These are phyloP conservation scores for Ceratosolen solmsi DNA, from an alignment of 1,140 invertebrate species.

Conservation along the genomic window DNA sequence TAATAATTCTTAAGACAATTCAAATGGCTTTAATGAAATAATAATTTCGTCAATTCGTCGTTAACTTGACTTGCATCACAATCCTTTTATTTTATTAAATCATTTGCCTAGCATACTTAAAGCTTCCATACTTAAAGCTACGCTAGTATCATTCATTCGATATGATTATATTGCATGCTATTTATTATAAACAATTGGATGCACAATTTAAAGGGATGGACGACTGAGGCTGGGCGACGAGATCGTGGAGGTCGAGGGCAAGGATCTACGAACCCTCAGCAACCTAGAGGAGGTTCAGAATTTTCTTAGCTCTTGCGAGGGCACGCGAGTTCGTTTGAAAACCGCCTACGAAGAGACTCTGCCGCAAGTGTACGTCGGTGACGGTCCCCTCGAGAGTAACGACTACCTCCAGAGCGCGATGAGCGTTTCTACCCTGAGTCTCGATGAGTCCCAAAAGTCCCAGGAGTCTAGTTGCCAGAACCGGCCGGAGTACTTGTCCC, in stretches of 20 bases:
- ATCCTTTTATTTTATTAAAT: no score
- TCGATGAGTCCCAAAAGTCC: conserved; percentile 50
- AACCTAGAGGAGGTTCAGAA: conserved; percentile 78
- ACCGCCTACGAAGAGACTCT: conserved; percentile 69
- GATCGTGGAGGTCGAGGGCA: conserved; percentile 89
- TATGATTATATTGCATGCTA: no score
- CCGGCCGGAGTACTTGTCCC: conserved; percentile 64
- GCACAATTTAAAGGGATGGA: conserved; percentile 78
- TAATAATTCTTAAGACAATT: no score
- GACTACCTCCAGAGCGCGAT: conserved; percentile 66
- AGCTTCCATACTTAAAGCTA: no score
- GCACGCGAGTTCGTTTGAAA: conserved; percentile 65
- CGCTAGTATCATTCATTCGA: no score
- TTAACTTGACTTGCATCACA: no score
- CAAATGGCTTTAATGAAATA: no score
- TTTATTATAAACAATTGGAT: no score
- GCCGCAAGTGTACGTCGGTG: conserved; percentile 62
- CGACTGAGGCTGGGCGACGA: conserved; percentile 87
- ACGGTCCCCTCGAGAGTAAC: conserved; percentile 45
- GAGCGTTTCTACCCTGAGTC: conserved; percentile 63
- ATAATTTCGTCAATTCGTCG: no score
- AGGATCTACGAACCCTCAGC: conserved; percentile 83
- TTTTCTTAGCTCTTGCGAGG: conserved; percentile 67
- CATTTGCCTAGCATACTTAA: no score
- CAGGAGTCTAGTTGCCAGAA: conserved; percentile 53